These are phyloP conservation scores for Drosophila nr. perissopoda DNA, from an alignment of 2,888 invertebrate genomes.

Conservation along the genomic window DNA sequence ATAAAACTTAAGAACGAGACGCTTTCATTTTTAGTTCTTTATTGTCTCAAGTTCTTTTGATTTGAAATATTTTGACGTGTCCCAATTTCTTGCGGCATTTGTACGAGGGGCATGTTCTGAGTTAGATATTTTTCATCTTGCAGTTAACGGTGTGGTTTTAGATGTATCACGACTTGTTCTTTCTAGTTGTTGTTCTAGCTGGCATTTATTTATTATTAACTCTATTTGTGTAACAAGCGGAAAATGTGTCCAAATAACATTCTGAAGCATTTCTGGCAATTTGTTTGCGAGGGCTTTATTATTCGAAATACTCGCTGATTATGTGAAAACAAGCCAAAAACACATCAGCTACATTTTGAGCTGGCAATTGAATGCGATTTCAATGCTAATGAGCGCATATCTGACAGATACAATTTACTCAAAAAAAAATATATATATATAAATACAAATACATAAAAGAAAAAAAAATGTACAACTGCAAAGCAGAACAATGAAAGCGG, in stretches of 20 bases:
- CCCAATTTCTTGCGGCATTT: constrained; percentile 70
- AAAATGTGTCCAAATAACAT: constrained; percentile 64
- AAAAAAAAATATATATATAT: not conserved
- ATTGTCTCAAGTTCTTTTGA: constrained; percentile 76
- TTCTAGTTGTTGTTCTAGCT: constrained; percentile 14
- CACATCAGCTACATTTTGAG: constrained; percentile 29
- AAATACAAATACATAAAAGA: not conserved
- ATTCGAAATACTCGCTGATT: constrained; percentile 23
- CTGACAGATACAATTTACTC: constrained; percentile 78
- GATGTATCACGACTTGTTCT: constrained; percentile 25
- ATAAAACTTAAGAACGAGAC: constrained; percentile 34
- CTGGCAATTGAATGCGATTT: constrained; percentile 52
- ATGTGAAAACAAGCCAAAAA: constrained; percentile 8
- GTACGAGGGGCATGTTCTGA: constrained; percentile 8
- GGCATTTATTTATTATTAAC: constrained; percentile 75
- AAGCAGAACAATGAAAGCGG: constrained; percentile 43
- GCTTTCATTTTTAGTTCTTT: constrained; percentile 79
- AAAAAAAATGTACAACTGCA: constrained; percentile 63
- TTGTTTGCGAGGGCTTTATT: constrained; percentile 24
- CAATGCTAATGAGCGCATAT: constrained; percentile 80
- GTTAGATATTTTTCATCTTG: constrained; percentile 16
- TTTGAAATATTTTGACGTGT: constrained; percentile 81
- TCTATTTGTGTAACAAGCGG: constrained; percentile 61
- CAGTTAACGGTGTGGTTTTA: constrained; percentile 7
- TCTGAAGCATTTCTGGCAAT: constrained; percentile 46